Conservation (phyloP, 2,888 invertebrate genomes). For the Agonopterix heracliana region DNA sequence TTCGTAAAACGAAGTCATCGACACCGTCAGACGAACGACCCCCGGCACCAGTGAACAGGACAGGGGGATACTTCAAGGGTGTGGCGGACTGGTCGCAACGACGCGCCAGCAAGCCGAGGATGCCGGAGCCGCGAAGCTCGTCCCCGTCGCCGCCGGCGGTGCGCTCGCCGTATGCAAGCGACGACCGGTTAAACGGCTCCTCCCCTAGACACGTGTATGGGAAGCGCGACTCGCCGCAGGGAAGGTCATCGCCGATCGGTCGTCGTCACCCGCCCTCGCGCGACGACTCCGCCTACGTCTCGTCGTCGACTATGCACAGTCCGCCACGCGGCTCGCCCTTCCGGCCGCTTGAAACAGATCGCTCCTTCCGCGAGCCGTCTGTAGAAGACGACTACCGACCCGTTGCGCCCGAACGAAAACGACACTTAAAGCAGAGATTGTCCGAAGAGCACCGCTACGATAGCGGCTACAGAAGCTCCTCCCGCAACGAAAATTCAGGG, state of each 20-base stretch:
- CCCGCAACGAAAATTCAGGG: constrained; percentile 70
- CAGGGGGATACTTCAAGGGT: constrained; percentile 81
- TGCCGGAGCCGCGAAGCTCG: constrained; percentile 68
- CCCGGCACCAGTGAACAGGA: constrained; percentile 55
- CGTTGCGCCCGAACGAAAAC: constrained; percentile 81
- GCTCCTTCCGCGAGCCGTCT: constrained; percentile 68
- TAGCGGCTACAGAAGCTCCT: constrained; percentile 75
- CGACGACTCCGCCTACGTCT: constrained; percentile 76
- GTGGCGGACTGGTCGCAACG: constrained; percentile 88
- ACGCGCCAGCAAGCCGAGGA: constrained; percentile 68
- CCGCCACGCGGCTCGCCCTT: constrained; percentile 73
- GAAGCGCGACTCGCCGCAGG: constrained; percentile 62
- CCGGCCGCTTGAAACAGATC: constrained; percentile 61
- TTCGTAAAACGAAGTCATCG: constrained; percentile 73
- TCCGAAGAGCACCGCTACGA: constrained; percentile 73
- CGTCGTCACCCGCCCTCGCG: constrained; percentile 70
- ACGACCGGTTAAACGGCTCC: constrained; percentile 56
- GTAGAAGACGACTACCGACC: constrained; percentile 71
- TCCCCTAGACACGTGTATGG: constrained; percentile 61
- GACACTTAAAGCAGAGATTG: constrained; percentile 73
- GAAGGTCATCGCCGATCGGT: constrained; percentile 57
- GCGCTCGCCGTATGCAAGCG: constrained; percentile 59
- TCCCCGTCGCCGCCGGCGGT: constrained; percentile 64
- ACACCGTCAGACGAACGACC: constrained; percentile 71
- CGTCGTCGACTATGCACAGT: constrained; percentile 74